These are phyloP conservation scores for Drosophila villosipedis DNA, from an alignment of 2,888 invertebrate genomes.

Conservation along the genomic window DNA sequence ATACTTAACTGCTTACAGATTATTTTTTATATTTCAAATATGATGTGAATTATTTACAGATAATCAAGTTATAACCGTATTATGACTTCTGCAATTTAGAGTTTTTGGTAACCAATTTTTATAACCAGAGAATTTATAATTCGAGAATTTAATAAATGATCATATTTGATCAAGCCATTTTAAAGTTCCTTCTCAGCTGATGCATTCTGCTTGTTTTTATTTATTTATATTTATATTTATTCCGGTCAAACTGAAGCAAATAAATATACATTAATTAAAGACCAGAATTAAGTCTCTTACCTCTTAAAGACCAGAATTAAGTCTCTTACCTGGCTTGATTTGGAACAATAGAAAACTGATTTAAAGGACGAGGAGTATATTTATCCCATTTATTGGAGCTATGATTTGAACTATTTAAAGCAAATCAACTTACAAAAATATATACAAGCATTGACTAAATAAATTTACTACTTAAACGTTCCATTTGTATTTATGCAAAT, in stretches of 20 bases:
- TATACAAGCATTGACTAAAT: not conserved
- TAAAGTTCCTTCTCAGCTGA: not conserved
- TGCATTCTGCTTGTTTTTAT: no score
- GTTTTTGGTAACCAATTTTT: not conserved
- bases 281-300: not conserved
- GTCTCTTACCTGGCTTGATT: not conserved
- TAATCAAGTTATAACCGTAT: not conserved
- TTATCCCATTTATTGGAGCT: not conserved
- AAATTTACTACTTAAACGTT: not conserved
- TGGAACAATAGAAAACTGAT: accelerated
- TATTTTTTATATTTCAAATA: not conserved
- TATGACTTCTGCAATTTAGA: not conserved
- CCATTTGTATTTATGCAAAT: not conserved
- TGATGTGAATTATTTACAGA: not conserved
- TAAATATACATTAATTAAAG: not conserved
- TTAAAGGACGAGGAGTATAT: not conserved
- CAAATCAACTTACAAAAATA: not conserved
- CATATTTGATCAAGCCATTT: not conserved
- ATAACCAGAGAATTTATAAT: no score
- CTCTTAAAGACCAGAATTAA: not conserved
- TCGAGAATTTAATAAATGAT: not conserved
- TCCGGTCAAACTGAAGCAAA: not conserved
- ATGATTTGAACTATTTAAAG: not conserved
- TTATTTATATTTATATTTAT: not conserved
- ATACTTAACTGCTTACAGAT: not conserved